These are phyloP conservation scores for Drosophila borborema DNA, from an alignment of 2,888 invertebrate species.

Conservation along the genomic window DNA sequence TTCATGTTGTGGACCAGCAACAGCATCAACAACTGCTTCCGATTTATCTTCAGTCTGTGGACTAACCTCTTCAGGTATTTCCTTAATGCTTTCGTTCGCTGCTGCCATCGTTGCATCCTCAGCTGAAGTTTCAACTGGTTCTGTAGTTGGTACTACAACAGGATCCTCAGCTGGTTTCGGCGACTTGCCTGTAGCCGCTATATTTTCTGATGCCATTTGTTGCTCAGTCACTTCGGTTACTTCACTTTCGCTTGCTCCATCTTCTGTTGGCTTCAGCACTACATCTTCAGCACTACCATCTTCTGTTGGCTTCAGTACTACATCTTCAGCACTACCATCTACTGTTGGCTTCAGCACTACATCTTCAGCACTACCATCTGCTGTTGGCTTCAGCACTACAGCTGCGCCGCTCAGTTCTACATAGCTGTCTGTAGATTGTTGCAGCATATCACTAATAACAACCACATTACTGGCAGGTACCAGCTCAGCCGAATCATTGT, in stretches of 20 bases:
- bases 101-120: neutral
- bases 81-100: neutral
- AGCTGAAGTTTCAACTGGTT: neutral
- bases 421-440: constrained; percentile 78
- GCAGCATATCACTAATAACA: constrained; percentile 78
- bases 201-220: neutral
- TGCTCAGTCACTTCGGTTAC: neutral
- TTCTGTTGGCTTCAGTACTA: neutral
- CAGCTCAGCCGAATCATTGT: constrained; percentile 15
- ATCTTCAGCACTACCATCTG: neutral
- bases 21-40: neutral
- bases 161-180: neutral
- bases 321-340: neutral
- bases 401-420: constrained; percentile 66
- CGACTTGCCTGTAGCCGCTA: neutral
- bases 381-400: neutral
- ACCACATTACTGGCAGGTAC: constrained; percentile 65
- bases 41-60: neutral
- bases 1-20: neutral
- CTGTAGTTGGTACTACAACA: neutral
- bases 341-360: neutral
- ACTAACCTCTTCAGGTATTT: neutral
- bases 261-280: neutral
- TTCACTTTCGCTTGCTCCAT: neutral
- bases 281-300: neutral